Evolutionary conservation across 2,797 vertebrate species (phyloP).

Genomic region (Phrynocephalus vlangalii): DNA sequence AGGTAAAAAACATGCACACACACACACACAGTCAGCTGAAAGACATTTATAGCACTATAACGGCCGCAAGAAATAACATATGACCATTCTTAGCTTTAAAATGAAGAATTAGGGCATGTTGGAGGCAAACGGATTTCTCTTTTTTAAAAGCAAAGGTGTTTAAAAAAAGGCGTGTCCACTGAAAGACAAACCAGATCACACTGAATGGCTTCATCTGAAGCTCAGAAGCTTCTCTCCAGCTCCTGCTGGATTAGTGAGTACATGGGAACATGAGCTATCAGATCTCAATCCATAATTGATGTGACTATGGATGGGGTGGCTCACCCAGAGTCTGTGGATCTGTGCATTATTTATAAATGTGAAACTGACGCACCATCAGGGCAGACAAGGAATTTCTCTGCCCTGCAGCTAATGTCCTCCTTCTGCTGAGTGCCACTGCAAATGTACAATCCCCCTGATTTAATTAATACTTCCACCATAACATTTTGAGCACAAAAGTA

Average conservation of each 20-base stretch:
- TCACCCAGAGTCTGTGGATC: constrained; percentile 76
- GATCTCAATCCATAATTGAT: constrained; percentile 84
- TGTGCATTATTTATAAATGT: constrained; percentile 82
- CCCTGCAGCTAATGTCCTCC: constrained; percentile 70
- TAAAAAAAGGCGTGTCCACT: constrained; percentile 39
- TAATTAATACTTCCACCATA: constrained; percentile 73
- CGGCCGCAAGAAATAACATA: constrained; percentile 38
- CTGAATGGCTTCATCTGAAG: constrained; percentile 68
- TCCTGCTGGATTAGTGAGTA: constrained; percentile 76
- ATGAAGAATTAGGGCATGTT: constrained; percentile 46
- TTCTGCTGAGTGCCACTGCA: constrained; percentile 64
- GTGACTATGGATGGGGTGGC: constrained; percentile 75
- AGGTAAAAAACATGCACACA: not conserved
- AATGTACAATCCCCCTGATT: constrained; percentile 59
- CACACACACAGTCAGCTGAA: not conserved
- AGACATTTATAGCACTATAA: not conserved
- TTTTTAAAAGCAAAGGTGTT: too few species aligned
- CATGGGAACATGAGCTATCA: constrained; percentile 77
- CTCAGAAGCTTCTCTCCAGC: constrained; percentile 72
- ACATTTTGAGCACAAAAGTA: constrained; percentile 70
- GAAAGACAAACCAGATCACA: constrained; percentile 64
- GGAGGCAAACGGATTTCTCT: constrained; percentile 36
- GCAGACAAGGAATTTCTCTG: constrained; percentile 72
- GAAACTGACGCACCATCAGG: constrained; percentile 79
- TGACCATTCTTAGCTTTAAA: not conserved